Evolutionary conservation across 2,888 invertebrate genomes (phyloP).

Genomic region (Lasioglossum malachurum): DNA sequence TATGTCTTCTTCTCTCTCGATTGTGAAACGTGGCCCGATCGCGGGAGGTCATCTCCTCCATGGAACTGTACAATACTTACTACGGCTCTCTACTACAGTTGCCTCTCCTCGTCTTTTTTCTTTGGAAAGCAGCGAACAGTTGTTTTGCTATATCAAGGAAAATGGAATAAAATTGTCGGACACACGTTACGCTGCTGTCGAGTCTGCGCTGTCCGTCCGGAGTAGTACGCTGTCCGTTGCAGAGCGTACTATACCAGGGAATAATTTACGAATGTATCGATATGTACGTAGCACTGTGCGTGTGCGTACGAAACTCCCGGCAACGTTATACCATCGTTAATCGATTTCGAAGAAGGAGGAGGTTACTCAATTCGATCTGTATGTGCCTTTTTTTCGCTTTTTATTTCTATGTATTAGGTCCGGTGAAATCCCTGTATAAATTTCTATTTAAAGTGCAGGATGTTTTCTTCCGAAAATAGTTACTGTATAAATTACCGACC

Average conservation of each 20-base stretch:
- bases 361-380: too few species aligned
- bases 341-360: too few species aligned
- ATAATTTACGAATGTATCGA: not conserved
- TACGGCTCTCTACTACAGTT: not conserved
- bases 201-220: not conserved
- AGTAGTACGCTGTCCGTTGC: not conserved
- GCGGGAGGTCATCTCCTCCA: conserved; percentile 22
- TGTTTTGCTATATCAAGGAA: not conserved
- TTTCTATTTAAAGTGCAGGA: too few species aligned
- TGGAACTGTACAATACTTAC: not conserved
- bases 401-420: too few species aligned
- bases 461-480: too few species aligned
- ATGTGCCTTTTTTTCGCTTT: too few species aligned
- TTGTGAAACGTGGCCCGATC: conserved; percentile 57
- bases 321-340: not conserved
- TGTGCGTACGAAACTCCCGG: not conserved
- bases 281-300: too few species aligned
- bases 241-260: not conserved
- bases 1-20: conserved; percentile 27
- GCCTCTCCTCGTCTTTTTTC: not conserved
- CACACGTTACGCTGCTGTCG: not conserved
- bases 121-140: not conserved
- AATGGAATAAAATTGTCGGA: not conserved
- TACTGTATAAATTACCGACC: too few species aligned
- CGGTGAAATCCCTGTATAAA: too few species aligned